phyloP scores from a whole-genome alignment of 2,888 invertebrate genomes.

The Disparrhopalites patrizii region DNA sequence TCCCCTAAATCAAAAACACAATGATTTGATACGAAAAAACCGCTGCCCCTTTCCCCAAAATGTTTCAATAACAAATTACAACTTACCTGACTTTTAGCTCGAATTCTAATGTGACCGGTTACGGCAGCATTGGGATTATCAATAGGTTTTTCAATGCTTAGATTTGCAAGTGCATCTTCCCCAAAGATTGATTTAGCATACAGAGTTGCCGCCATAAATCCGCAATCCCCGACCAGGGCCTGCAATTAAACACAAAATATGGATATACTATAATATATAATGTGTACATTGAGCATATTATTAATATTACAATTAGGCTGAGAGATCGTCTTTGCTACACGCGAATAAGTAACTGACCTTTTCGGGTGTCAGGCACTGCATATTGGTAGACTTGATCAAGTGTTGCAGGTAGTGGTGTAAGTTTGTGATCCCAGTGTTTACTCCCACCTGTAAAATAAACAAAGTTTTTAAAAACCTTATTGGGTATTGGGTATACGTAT shows the following conservation, averaged over 20 bases:
- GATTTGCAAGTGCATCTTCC: conserved; percentile 97
- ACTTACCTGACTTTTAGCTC: conserved; percentile 93
- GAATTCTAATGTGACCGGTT: conserved; percentile 92
- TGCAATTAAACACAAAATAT: conserved; percentile 51
- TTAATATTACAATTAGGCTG: background rate
- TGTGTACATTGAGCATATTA: too few relatives aligned
- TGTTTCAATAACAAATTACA: background rate
- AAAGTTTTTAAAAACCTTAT: background rate
- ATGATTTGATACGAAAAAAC: background rate
- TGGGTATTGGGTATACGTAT: too few relatives aligned
- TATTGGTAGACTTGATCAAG: conserved; percentile 90
- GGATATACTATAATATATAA: too few relatives aligned
- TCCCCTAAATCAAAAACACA: conserved; percentile 64
- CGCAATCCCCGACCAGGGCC: conserved; percentile 94
- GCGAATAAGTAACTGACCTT: conserved; percentile 61
- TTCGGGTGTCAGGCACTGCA: conserved; percentile 98
- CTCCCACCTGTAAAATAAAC: conserved; percentile 56
- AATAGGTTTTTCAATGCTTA: conserved; percentile 93
- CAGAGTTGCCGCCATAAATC: conserved; percentile 99
- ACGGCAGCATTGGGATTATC: conserved; percentile 84
- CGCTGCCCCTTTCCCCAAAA: background rate
- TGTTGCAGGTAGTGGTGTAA: conserved; percentile 89
- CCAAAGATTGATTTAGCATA: conserved; percentile 98
- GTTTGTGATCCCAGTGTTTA: conserved; percentile 89
- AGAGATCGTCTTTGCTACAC: background rate